Evolutionary conservation across 2,797 vertebrate species (phyloP).

Genomic region (Macroramphosus scolopax): DNA sequence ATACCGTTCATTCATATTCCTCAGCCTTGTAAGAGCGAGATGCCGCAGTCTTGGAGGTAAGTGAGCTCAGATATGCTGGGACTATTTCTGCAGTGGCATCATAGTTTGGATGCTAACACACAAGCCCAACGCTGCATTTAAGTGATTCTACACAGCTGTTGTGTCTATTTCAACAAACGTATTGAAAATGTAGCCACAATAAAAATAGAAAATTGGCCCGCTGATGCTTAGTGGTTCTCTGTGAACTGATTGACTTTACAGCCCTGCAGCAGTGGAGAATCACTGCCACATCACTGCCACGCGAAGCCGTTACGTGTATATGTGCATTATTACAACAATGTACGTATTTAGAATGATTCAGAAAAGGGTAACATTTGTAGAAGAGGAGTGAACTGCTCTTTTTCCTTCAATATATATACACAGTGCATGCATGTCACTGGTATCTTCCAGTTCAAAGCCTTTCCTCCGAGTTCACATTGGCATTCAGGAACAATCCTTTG

Average conservation of each 20-base stretch:
- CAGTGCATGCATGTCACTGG: too few species aligned
- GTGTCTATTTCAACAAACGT: constrained; percentile 25
- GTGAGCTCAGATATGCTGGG: constrained; percentile 32
- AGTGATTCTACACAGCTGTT: constrained; percentile 45
- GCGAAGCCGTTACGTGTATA: constrained; percentile 8
- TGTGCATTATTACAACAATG: constrained; percentile 1
- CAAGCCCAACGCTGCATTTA: constrained; percentile 28
- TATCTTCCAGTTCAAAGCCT: not conserved
- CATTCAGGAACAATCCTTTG: constrained; percentile 15
- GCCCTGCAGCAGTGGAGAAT: constrained; percentile 20
- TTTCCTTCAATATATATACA: constrained; percentile 2
- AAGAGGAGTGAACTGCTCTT: constrained; percentile 2
- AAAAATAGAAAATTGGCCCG: constrained; percentile 40
- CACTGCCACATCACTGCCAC: not conserved
- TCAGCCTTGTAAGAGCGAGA: constrained; percentile 6
- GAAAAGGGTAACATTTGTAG: not conserved
- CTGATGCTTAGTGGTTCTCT: constrained; percentile 38
- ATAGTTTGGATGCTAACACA: constrained; percentile 28
- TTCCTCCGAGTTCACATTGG: constrained; percentile 23
- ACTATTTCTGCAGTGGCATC: constrained; percentile 27
- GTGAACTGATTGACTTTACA: constrained; percentile 42
- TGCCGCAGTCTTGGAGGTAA: constrained; percentile 27
- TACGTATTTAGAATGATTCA: constrained; percentile 2
- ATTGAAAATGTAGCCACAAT: too few species aligned
- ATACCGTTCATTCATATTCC: constrained; percentile 1